Evolutionary conservation across 2,113 vertebrate genomes (phyloP), one percentile per base, ranked within the genome.

Genomic region (Atrichornis clamosus): DNA sequence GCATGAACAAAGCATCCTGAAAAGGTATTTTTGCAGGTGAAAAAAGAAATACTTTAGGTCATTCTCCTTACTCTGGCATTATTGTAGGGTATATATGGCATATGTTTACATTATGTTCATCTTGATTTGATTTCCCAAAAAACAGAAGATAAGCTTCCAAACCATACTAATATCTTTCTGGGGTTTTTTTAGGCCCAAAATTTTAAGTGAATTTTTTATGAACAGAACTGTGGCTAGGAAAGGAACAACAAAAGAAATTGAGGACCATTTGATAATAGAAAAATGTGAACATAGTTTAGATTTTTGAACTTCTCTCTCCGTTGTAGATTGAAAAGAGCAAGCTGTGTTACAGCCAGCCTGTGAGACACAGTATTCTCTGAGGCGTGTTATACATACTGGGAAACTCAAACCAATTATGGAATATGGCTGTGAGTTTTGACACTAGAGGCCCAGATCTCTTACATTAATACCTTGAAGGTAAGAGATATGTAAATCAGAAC

Each of bases 161-260:
- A 49, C 41, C 24, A 60, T 33, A 5, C 9, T 39, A 8, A 13
- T 42, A 47, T 23, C 1, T 37, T 64, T 60, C n/a, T 0, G 1
- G 2, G 1, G 3, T 1, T 17, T 6, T 21, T 92, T 42, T 32
- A 53, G 32, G 44, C 13, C 3, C 22, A 50, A 70, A 70, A 42
- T 68, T 28, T 47, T 50, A 35, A 0, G 3, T 1, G 1, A 59
- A 46, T 58, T 55, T 49, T 50, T 75, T 39, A 60, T 33, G 3
- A 65, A 32, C 2, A 60, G 11, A 87, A 39, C 3, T 16, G 6
- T 23, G 12, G 7, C 33, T 23, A 42, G 12, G 11, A 93, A 55
- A 46, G 19, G 7, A 62, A 17, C 7, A 35, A 27, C 8, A 35
- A 30, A 37, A 44, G 10, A 6, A 75, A 60, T 2, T 7, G 22